Evolutionary conservation across 1,140 invertebrate genomes (phyloP), one percentile per base, ranked within the genome.

Genomic region (Drosophila yakuba): DNA sequence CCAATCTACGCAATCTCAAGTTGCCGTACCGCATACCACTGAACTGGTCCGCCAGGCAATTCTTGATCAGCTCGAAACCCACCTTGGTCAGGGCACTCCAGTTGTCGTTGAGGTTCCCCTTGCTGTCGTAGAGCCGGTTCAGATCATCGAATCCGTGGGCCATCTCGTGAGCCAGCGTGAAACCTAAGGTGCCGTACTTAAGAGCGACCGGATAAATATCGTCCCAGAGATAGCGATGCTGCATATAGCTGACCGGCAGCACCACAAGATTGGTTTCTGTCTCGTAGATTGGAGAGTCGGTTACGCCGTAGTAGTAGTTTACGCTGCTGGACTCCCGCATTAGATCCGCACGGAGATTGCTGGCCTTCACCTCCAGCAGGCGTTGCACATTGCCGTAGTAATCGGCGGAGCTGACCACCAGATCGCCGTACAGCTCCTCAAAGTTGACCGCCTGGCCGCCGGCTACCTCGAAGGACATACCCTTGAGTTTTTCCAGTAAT

Each of bases 211-310:
- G 97, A 92, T 97, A 98, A 25, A 71, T 74, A 48, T 95, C 94
- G 39, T 96, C 95, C 83, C 98, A 97, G 91, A 98, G 98, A 91
- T 99, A 99, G 0, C 98, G 98, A 64, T 96, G 95, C 84, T 99
- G 98, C 3, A 99, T 94, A 60, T 99, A 99, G 6, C 97, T 98
- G 41, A 98, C 98, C 0, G 98, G 98, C 81, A 99, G 98, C 0
- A 98, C 97, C 75, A 98, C 98, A 85, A 98, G 96, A 93, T 99
- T 99, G 86, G 97, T 97, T 2, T 98, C 98, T 1, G 98, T 97
- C 1, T 97, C 97, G 93, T 99, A 99, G 97, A 99, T 98, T 23
- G 96, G 95, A 94, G 96, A 97, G 77, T 95, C 95, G 2, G 96
- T 97, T 91, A 96, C 96, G 88, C 98, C 97, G 0, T 98, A 96